Percentiles rank a stretch among this genome's conserved stretches.
Evolutionary conservation across 1,140 invertebrate species (phyloP).

Genomic region (Cephus cinctus): DNA sequence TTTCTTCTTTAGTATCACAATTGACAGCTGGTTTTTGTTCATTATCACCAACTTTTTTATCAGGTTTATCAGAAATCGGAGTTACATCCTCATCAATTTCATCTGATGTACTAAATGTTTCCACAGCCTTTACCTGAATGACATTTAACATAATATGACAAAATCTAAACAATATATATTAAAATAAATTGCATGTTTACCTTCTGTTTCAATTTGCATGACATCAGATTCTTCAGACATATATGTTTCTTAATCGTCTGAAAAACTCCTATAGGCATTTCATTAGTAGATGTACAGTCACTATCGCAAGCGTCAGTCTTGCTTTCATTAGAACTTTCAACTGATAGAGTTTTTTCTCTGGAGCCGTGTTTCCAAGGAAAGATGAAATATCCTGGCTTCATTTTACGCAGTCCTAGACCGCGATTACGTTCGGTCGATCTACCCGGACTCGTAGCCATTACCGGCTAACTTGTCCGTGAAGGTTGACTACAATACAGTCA

Average conservation of each 20-base stretch:
- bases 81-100: neutral
- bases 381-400: neutral
- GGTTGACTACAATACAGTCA: too few species aligned
- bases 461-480: too few species aligned
- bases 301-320: neutral
- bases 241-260: conserved; percentile 28
- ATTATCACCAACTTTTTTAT: neutral
- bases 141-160: neutral
- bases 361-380: neutral
- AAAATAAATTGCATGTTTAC: conserved; percentile 12
- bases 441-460: neutral
- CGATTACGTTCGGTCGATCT: neutral
- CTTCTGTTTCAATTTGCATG: conserved; percentile 23
- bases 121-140: conserved; percentile 5
- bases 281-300: neutral
- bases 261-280: conserved; percentile 16
- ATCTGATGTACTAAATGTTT: neutral
- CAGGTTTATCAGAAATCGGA: neutral
- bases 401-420: neutral
- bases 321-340: neutral
- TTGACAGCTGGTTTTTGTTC: neutral
- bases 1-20: neutral
- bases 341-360: too few species aligned
- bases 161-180: neutral
- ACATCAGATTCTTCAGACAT: conserved; percentile 19